Evolutionary conservation across 1,140 invertebrate species (phyloP), one percentile per base, ranked within the genome.

Genomic region (Drosophila trapezifrons): DNA sequence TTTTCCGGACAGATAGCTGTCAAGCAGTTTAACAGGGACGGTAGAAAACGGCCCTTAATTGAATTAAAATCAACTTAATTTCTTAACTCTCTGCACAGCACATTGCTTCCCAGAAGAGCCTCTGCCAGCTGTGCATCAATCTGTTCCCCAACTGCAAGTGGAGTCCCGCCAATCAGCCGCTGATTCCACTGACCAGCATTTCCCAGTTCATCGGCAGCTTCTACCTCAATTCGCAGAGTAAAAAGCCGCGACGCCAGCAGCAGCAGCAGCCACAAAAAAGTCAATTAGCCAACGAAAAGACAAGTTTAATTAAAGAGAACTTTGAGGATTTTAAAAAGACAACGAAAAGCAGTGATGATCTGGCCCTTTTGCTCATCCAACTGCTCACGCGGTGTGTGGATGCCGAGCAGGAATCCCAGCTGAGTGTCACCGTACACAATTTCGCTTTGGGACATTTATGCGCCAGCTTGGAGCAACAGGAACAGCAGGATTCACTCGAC

Each of bases 41-140:
- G n/a, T n/a, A n/a, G n/a, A n/a, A n/a, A n/a, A n/a, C n/a, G n/a
- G n/a, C n/a, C n/a, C 2, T 37, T 6, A 15, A 22, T 25, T 22
- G 37, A 20, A 25, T 25, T 35, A 32, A 54, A 18, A 60, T 51
- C 35, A 46, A 76, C 57, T 22, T 18, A 18, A 17, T 12, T 9
- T 5, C 22, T 17, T 35, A 3, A 13, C 27, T 40, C 2, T 46
- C 35, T 3, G 17, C 66, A 10, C 51, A 91, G 90, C 80, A 90
- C 35, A 90, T 91, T 60, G 90, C 90, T 25, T 91, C 90, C 7
- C 90, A 90, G 62, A 90, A 90, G 54, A 90, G 84, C 47, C 77
- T 91, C 5, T 91, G 90, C 45, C 91, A 90, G 52, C 32, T 91
- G 42, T 91, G 90, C 54, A 91, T 91, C 17, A 91, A 91, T 60